Evolutionary conservation across 2,888 invertebrate species (phyloP).

Genomic region (Bugulina stolonifera): DNA sequence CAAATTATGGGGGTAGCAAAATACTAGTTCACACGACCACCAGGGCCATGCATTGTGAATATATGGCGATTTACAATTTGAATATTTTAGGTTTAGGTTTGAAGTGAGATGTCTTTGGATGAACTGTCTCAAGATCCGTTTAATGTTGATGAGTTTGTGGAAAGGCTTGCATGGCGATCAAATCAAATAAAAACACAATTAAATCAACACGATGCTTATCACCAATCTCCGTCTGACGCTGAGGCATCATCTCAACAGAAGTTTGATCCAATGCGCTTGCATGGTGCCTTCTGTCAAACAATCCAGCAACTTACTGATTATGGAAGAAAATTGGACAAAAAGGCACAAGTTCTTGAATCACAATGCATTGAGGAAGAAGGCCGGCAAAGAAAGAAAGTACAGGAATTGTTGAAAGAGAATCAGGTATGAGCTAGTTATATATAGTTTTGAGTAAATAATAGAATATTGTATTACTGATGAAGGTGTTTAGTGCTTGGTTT

Average conservation of each 20-base stretch:
- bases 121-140: slow-evolving; percentile 77
- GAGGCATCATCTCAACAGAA: slow-evolving; percentile 41
- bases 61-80: too few relatives aligned
- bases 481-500: too few relatives aligned
- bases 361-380: slow-evolving; percentile 76
- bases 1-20: too few relatives aligned
- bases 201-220: slow-evolving; percentile 60
- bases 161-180: slow-evolving; percentile 88
- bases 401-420: slow-evolving; percentile 67
- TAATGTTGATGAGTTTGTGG: slow-evolving; percentile 94
- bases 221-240: slow-evolving; percentile 36
- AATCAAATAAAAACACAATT: slow-evolving; percentile 63
- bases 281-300: slow-evolving; percentile 85
- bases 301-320: slow-evolving; percentile 57
- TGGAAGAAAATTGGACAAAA: slow-evolving; percentile 21
- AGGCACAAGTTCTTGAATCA: slow-evolving; percentile 58
- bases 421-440: slow-evolving; percentile 58
- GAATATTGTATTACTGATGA: too few relatives aligned
- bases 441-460: too few relatives aligned
- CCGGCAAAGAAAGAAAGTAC: slow-evolving; percentile 56
- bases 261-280: slow-evolving; percentile 79
- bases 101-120: background rate
- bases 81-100: too few relatives aligned
- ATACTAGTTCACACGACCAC: too few relatives aligned
- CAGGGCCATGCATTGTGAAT: too few relatives aligned